Base-by-base conservation (phyloP, 2,113 vertebrate species). In the Anseranas semipalmata region DNA sequence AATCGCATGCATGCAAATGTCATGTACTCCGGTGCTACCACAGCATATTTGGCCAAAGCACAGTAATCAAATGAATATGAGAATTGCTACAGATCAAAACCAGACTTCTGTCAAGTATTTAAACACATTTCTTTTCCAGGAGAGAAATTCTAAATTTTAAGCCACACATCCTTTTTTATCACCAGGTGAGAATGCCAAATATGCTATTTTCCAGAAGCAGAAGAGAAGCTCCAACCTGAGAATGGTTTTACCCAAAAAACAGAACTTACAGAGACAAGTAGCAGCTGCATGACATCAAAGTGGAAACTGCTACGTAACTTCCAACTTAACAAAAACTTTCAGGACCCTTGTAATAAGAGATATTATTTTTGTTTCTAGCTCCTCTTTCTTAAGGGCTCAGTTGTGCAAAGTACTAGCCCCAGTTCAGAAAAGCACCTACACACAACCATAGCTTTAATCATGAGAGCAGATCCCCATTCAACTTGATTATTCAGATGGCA, bases 401-500 rank as follows among this genome's bases (percentile, higher is more conserved):
- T 43, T 87, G 56, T 67, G 41, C 55, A 70, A 92, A 78, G 37
- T 62, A 72, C 25, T 30, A 92, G 25, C 20, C n/a, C 2, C 46
- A 25, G 45, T 60, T 86, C 52, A 92, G 72, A 65, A 93, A 74
- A 91, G 11, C 50, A 82, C n/a, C 46, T 89, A 85, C 93, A 93
- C 66, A 76, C 12, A 75, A 41, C 9, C 28, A 58, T 24, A 52
- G 45, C 37, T 70, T 56, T 83, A 93, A 76, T 81, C 58, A 82
- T 7, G 24, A 76, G 4, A 91, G 20, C 45, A 62, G 15, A 48
- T 92, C 41, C 52, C 43, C 63, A 27, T 94, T 94, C 93, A 93
- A 70, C 50, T 73, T 91, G 74, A 91, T 94, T 95, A 95, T 87
- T 91, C 67, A 82, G 66, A 71, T 92, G 84, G 77, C 32, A 46